Evolutionary conservation across 2,113 vertebrate species (phyloP), one percentile per base, ranked within the genome.

Genomic region (Pterocles burchelli): DNA sequence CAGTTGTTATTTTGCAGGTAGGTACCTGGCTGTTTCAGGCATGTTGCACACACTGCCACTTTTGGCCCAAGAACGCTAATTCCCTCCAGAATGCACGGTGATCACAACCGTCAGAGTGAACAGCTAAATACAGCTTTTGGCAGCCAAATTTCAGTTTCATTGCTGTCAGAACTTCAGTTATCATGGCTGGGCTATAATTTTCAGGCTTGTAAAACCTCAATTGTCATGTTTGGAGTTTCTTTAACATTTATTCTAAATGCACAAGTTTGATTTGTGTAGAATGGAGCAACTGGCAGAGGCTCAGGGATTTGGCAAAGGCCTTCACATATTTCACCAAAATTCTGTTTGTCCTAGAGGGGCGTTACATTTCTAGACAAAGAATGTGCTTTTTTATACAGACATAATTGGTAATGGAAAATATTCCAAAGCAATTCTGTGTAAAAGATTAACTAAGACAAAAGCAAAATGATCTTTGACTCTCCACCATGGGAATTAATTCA

Each of bases 241-340:
- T 98, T 81, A 76, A 62, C 12, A 7, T 89, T 95, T 96, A 83
- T 70, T 92, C 61, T 95, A 91, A 95, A 95, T 90, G 91, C 84
- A 74, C 0, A 1, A n/a, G 65, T 94, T 96, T 95, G 90, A 94
- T 96, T 96, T 95, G 90, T 28, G n/a, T 61, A 73, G 90, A 81
- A 93, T 68, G 82, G 74, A 96, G 93, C 79, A 88, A 90, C 91
- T 90, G 21, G 57, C 24, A 15, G 76, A 61, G 63, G 92, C 58
- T 95, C 92, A 75, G 83, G 85, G 68, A 82, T 85, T 71, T 84
- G 93, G 91, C 66, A 85, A 80, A 65, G 49, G 76, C 28, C 59
- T 89, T 67, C 62, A 36, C 5, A 17, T 88, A 49, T 79, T 93
- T 93, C 55, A 93, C 67, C 45, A 9, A 36, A 49, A 92, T 89